Evolutionary conservation across 1,140 invertebrate species (phyloP), one percentile per base, ranked within the genome.

Genomic region (Zaprionus ornatus): DNA sequence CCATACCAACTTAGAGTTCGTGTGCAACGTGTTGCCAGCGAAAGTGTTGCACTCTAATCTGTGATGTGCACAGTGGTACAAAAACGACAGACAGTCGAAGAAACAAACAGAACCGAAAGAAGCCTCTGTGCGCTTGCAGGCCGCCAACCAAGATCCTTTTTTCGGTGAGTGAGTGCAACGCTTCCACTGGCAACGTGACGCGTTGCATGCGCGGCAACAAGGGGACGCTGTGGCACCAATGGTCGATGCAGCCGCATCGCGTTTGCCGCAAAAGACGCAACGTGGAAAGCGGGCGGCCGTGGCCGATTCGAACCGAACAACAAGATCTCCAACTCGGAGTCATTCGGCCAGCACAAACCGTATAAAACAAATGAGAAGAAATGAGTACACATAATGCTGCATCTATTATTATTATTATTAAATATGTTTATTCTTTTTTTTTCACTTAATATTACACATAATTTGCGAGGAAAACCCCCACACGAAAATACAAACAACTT

Each of bases 321-420:
- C 29, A 61, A 85, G 64, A 78, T 42, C 25, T 45, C 4, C n/a
- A 19, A 23, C 7, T 23, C 29, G 23, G 62, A 67, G 23, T 40
- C 13, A 42, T 21, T 56, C 63, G 64, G 32, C 79, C 75, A 59
- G 48, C 72, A 82, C 62, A 75, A 37, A 27, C 5, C 6, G 57
- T 62, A 71, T 63, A 57, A 69, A 63, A 65, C 80, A 45, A 85
- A 70, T 32, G 9, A 72, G 59, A 70, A 87, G 67, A 87, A 80
- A 82, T 68, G 73, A 82, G 75, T 87, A 83, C 80, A 87, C 80
- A 77, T 69, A 70, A 76, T 59, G 68, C 70, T 77, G 66, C 62
- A 59, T 71, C 79, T 74, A 78, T 79, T 55, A 59, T 45, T 80
- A 60, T 59, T 40, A 64, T 65, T 79, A 78, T 69, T 75, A 71